Evolutionary conservation across 2,797 vertebrate genomes (phyloP).

Genomic region (Psittacula echo): DNA sequence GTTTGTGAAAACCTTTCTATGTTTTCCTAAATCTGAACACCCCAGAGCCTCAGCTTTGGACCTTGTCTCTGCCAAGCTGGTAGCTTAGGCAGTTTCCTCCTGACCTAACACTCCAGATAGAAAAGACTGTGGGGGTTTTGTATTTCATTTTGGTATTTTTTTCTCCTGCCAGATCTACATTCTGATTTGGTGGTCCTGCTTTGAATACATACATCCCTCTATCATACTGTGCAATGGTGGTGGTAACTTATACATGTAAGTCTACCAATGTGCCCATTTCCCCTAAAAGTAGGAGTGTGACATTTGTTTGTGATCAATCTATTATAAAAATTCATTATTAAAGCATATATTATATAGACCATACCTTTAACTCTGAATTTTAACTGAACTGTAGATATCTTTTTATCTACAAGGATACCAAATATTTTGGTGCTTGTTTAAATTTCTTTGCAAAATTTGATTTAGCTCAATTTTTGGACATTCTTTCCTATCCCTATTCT

Average conservation of each 20-base stretch:
- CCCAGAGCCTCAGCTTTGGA: background rate
- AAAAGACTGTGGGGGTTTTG: background rate
- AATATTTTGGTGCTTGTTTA: background rate
- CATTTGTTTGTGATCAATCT: background rate
- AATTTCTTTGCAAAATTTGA: background rate
- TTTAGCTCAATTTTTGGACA: background rate
- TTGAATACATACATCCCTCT: background rate
- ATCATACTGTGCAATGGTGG: accelerated
- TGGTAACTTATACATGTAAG: background rate
- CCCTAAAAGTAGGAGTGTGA: background rate
- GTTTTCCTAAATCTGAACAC: background rate
- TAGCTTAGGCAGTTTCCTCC: background rate
- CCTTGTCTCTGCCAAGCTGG: background rate
- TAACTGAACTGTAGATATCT: background rate
- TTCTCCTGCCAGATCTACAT: background rate
- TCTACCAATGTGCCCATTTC: background rate
- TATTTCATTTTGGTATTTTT: background rate
- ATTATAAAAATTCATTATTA: background rate
- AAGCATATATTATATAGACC: background rate
- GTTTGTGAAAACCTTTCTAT: background rate
- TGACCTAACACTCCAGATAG: background rate
- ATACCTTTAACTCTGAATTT: background rate
- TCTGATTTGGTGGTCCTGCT: background rate
- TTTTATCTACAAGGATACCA: background rate
- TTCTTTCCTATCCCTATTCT: background rate